Evolutionary conservation across 2,888 invertebrate species (phyloP), one percentile per base, ranked within the genome.

Genomic region (Chrysomela aeneicollis): DNA sequence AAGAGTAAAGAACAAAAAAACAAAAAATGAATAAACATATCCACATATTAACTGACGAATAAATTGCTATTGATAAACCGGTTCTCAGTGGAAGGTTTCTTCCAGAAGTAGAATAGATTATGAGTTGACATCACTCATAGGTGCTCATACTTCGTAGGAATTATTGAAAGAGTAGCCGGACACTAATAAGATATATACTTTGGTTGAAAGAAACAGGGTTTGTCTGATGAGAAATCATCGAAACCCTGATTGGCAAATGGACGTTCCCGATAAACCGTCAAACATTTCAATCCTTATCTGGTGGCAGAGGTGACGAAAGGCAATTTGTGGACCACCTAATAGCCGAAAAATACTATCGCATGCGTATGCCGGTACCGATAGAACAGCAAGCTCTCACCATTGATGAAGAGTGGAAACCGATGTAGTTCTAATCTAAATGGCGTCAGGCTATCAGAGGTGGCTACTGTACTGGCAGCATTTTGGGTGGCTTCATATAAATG

Each of bases 391-490:
- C 71, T 68, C 71, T 71, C 72, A 73, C 71, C 72, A 72, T 71
- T 66, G 71, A 65, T 70, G 66, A 68, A 70, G 74, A 77, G 77
- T 77, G 76, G 75, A 77, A 77, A 77, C 69, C 70, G 73, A 68
- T 77, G 77, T 77, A 72, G 57, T 67, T 61, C 61, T 73, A 74
- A 76, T 76, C 76, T 76, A 76, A 77, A 76, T 76, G 73, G 73
- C 71, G 66, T 68, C 69, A 66, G 68, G 70, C 63, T 75, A 74
- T 74, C 74, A 66, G 52, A 60, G 66, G 64, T 63, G 63, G 75
- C 75, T 75, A 75, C 75, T 71, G 75, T 73, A 69, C 72, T 71
- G 71, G 70, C 75, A 73, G 71, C 73, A 64, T 73, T 72, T 75
- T 74, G 75, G 75, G 74, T 74, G 75, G 74, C 73, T 71, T 71